Evolutionary conservation across 2,888 invertebrate species (phyloP).

Genomic region (Phymatocera aterrima): DNA sequence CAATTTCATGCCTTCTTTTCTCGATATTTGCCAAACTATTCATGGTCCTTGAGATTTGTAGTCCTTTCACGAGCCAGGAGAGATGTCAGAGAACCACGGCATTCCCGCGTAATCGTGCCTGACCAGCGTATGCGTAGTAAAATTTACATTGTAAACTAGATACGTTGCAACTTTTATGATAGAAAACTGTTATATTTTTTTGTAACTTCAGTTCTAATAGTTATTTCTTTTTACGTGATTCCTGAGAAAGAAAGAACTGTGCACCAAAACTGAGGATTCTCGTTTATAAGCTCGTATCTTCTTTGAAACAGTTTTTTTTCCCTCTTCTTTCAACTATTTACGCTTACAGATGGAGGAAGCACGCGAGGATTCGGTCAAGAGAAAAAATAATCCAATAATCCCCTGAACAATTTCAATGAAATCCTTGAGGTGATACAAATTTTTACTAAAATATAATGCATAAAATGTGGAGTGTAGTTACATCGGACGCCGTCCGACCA

Average conservation of each 20-base stretch:
- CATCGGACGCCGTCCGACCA: conserved; percentile 77
- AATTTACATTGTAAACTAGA: conserved; percentile 4
- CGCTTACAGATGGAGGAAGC: too few species aligned
- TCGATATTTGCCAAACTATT: neutral
- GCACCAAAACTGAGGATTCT: too few species aligned
- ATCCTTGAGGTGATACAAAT: neutral
- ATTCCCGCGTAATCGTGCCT: neutral
- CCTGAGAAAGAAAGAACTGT: too few species aligned
- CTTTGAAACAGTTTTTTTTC: too few species aligned
- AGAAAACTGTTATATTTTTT: neutral
- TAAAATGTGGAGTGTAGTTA: too few species aligned
- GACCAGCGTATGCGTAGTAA: neutral
- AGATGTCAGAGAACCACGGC: conserved; percentile 15
- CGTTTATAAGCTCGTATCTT: too few species aligned
- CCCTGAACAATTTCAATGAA: too few species aligned
- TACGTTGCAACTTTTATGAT: neutral
- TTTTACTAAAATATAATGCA: too few species aligned
- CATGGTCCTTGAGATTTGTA: neutral
- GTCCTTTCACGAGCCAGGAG: neutral
- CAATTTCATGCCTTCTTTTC: neutral
- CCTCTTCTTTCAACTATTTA: too few species aligned
- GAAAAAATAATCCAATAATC: too few species aligned
- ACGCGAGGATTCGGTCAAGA: too few species aligned
- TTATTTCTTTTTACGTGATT: neutral
- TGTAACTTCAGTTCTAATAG: neutral